These are phyloP conservation scores for Hylia prasina DNA, from an alignment of 2,113 vertebrate species.

Conservation along the genomic window DNA sequence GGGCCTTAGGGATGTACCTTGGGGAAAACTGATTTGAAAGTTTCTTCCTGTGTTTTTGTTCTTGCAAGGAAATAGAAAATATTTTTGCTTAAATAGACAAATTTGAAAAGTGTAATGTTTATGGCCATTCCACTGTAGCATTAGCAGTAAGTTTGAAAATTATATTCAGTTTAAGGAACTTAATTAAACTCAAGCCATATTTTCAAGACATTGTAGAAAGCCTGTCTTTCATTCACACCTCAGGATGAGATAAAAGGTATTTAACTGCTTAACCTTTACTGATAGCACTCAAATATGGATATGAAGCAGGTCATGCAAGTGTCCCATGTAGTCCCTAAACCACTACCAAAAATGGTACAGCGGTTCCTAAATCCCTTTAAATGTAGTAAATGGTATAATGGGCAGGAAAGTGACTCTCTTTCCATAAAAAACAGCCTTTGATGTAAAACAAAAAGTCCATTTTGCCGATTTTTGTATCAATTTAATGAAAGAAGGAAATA, in stretches of 20 bases:
- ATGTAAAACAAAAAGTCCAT: neutral
- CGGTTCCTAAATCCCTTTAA: neutral
- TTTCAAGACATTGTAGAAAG: neutral
- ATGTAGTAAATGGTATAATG: neutral
- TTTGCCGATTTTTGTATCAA: neutral
- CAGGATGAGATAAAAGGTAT: neutral
- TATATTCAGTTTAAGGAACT: neutral
- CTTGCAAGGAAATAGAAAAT: neutral
- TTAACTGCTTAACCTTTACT: neutral
- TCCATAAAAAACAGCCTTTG: neutral
- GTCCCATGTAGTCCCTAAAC: neutral
- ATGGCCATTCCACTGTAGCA: neutral
- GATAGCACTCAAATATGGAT: neutral
- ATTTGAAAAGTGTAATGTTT: neutral
- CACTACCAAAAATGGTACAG: neutral
- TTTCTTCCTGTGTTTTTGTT: slow-evolving; percentile 21
- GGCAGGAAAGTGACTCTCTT: neutral
- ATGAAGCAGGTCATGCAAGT: neutral
- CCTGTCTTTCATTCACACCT: neutral
- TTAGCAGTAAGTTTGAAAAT: neutral
- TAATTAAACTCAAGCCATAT: neutral
- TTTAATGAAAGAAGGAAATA: neutral
- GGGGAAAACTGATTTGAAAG: neutral
- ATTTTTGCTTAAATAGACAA: neutral
- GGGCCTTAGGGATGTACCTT: neutral